phyloP scores from a whole-genome alignment of 2,888 invertebrate genomes.

The Apoda limacodes region DNA sequence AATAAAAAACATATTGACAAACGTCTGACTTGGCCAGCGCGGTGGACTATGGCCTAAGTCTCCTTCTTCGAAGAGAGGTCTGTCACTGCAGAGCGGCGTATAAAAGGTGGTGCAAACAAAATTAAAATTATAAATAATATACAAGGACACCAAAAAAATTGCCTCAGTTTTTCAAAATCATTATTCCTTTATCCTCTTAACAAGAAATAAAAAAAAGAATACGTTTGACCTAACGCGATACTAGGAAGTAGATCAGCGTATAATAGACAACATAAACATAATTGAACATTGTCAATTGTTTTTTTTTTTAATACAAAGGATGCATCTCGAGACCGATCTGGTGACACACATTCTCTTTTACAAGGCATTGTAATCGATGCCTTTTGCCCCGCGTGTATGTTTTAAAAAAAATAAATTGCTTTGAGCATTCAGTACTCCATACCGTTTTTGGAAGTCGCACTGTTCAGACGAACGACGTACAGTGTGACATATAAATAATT shows the following conservation, averaged over 20 bases:
- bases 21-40: no score
- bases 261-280: no score
- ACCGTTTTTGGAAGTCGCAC: constrained; percentile 37
- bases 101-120: constrained; percentile 7
- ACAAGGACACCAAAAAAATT: not conserved
- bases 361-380: constrained; percentile 38
- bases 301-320: constrained; percentile 28
- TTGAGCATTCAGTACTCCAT: constrained; percentile 37
- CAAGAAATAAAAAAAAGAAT: no score
- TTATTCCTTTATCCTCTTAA: no score
- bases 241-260: no score
- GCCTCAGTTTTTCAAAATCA: no score
- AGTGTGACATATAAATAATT: constrained; percentile 9
- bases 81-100: constrained; percentile 3
- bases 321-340: constrained; percentile 47
- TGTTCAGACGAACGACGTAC: constrained; percentile 29
- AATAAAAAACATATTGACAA: no score
- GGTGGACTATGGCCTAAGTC: no score
- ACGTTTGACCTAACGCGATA: no score
- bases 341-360: constrained; percentile 49
- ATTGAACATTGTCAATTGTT: constrained; percentile 13
- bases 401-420: constrained; percentile 44
- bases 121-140: not conserved
- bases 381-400: constrained; percentile 20
- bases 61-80: no score